Base-by-base conservation (phyloP, 2,888 invertebrate species). In the Synergus laeviventris region DNA sequence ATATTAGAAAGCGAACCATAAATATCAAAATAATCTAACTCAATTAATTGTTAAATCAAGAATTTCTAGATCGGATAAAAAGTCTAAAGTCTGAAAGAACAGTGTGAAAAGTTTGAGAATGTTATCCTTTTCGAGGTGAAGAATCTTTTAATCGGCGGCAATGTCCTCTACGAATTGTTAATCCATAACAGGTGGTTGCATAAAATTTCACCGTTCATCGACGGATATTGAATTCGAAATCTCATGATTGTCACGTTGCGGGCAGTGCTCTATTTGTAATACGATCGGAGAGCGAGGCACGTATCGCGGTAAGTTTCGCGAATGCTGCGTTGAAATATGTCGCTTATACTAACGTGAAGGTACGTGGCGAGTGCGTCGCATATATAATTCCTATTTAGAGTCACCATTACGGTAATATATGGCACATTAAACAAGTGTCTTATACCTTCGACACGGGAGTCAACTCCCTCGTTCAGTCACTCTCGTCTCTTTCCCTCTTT, bases 271-370 rank as follows among this genome's bases (percentile, higher is more conserved):
- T 79, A 82, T 81, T 82, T 81, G 80, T 81, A 78, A 80, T 82
- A 78, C 82, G 82, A 84, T 79, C 82, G 77, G 79, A 79, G 81
- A 81, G 79, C 82, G 79, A 78, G 77, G 83, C 81, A 82, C 82
- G 81, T 82, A 82, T 81, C 81, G 81, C 81, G 81, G 82, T 83
- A 81, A 82, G 81, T 84, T 81, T 84, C 80, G 80, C 78, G 80
- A 83, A 79, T 80, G 81, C 84, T 85, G 74, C 81, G 81, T 83
- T 88, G 83, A 89, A 87, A 88, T 88, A 89, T 89, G 86, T 87
- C 87, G 86, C 89, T 88, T 87, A 86, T 86, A 84, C 82, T 88
- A 88, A 88, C 89, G 89, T 90, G 89, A 87, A 86, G 88, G 89
- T 89, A 89, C 87, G 87, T 88, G 86, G 82, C 83, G 84, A 86